Evolutionary conservation across 2,888 invertebrate genomes (phyloP).

Genomic region (Creontiades dilutus): DNA sequence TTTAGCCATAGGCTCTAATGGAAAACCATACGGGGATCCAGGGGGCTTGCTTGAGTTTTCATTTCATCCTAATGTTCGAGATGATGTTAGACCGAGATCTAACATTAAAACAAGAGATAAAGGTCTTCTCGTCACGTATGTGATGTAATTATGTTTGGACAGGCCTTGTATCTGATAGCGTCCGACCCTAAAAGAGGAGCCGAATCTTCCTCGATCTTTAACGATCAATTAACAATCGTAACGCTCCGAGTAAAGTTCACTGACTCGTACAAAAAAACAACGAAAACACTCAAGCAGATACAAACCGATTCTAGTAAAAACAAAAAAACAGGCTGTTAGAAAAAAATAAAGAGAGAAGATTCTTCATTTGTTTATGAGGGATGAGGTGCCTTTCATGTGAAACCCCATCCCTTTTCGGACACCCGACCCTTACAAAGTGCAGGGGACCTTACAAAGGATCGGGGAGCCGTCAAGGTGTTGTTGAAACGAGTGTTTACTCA

Average conservation of each 20-base stretch:
- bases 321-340: background rate
- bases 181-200: background rate
- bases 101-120: too few species aligned
- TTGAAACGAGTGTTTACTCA: constrained; percentile 29
- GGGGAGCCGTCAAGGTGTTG: background rate
- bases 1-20: too few species aligned
- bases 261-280: background rate
- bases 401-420: constrained; percentile 28
- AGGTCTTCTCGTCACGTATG: background rate
- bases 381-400: constrained; percentile 34
- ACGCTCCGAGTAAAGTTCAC: background rate
- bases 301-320: background rate
- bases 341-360: background rate
- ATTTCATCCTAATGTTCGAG: too few species aligned
- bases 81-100: too few species aligned
- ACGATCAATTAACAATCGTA: constrained; percentile 4
- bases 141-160: background rate
- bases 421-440: constrained; percentile 39
- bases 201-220: background rate
- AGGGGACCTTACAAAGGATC: background rate
- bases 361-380: background rate
- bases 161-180: background rate
- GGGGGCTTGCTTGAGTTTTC: too few species aligned
- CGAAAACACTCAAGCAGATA: too few species aligned
- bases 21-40: too few species aligned